Base-by-base conservation (phyloP, 1,140 invertebrate species). In the Apolygus lucorum region DNA sequence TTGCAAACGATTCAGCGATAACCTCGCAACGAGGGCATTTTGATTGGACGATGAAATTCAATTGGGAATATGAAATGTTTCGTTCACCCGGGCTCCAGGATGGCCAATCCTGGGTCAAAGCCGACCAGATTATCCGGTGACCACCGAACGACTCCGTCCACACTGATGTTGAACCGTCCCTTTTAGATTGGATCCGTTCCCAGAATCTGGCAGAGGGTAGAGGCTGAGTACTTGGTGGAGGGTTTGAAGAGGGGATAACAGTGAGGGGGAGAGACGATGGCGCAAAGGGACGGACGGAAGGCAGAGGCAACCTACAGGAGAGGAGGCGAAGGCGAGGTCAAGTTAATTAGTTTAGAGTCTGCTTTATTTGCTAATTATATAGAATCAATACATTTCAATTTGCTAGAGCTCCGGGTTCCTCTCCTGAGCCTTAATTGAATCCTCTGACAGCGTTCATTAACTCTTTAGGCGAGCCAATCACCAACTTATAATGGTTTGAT, bases 331-430 rank as follows among this genome's bases (percentile, higher is more conserved):
- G 34, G 34, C 34, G 34, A 49, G 34, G 34, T 49, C 34, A 49
- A 49, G 8, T 49, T 49, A 49, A 49, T 49, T 49, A 49, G 34
- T 49, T 49, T 49, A 49, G 34, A 49, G 34, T 49, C 17, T 17
- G 34, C 34, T 49, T 49, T 49, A 49, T 49, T 49, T 49, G 34
- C 34, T 49, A 49, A 49, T 49, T 49, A 49, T 49, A 49, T 49
- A 49, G 34, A 49, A 49, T 49, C 34, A 49, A 49, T 49, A 49
- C 8, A 49, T 49, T 49, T 49, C 34, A 49, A 49, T 49, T 49
- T 49, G 34, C 34, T 49, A 8, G 34, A 49, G 34, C 34, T 49
- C 34, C 8, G 34, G 34, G 8, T 49, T 49, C 34, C 17, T 49
- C 34, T 49, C 8, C 34, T 49, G 34, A 49, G 17, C 34, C 34